Conservation (phyloP, 2,113 vertebrate genomes). For the Orthonyx spaldingii region DNA sequence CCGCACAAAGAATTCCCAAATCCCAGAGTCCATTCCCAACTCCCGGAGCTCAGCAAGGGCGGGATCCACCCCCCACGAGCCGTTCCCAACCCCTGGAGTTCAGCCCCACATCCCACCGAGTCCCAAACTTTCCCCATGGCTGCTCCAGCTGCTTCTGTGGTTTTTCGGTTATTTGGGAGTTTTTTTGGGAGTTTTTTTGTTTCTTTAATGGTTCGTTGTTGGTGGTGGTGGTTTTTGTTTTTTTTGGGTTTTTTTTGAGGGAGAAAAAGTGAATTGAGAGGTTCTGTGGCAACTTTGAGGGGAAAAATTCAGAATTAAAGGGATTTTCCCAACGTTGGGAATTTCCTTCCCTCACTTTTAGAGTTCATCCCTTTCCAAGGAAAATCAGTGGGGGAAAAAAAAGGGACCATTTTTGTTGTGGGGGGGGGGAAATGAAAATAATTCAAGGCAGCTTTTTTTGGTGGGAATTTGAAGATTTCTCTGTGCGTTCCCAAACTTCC, state of each 20-base stretch:
- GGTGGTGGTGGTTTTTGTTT: too few relatives aligned
- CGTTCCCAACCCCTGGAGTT: neutral
- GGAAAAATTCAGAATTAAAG: neutral
- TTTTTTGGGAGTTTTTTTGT: too few relatives aligned
- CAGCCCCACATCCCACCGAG: too few relatives aligned
- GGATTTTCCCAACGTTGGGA: neutral
- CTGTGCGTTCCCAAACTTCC: accelerated
- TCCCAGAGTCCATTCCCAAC: too few relatives aligned
- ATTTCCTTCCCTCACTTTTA: accelerated
- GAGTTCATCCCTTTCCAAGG: neutral
- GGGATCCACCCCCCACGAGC: too few relatives aligned
- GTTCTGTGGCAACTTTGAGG: neutral
- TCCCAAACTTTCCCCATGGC: too few relatives aligned
- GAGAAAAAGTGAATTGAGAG: neutral
- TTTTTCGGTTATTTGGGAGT: too few relatives aligned
- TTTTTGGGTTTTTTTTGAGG: too few relatives aligned
- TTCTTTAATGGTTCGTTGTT: too few relatives aligned
- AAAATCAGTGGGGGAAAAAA: neutral
- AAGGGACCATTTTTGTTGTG: neutral
- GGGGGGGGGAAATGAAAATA: accelerated
- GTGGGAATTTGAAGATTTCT: neutral
- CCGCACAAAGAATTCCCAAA: too few relatives aligned
- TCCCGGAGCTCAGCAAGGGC: too few relatives aligned
- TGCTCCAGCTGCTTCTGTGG: too few relatives aligned
- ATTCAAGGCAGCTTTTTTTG: neutral